Percentiles rank a stretch among this genome's conserved stretches.
These are phyloP conservation scores for Choloepus hoffmanni DNA, from an alignment of 2,113 vertebrate genomes.

Conservation along the genomic window DNA sequence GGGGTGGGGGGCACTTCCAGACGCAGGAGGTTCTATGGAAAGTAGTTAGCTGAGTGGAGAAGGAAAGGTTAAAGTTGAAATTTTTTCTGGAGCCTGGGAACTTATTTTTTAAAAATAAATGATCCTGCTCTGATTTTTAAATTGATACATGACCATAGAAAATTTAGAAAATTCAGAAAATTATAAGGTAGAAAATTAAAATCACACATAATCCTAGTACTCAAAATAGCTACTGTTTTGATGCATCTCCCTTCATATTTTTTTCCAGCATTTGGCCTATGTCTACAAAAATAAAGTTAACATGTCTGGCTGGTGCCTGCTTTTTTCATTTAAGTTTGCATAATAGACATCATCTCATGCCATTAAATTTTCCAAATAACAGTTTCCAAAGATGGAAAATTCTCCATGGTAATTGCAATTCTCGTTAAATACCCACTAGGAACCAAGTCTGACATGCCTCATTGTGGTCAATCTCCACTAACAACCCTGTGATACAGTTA, in stretches of 20 bases:
- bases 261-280: not conserved
- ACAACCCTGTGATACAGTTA: fast-evolving
- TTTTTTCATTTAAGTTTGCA: not conserved
- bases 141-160: not conserved
- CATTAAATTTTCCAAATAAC: not conserved
- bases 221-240: not conserved
- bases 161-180: constrained; percentile 9
- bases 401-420: too few relatives aligned
- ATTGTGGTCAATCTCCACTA: too few relatives aligned
- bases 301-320: not conserved
- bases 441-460: not conserved
- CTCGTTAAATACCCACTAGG: not conserved
- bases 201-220: not conserved
- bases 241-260: not conserved
- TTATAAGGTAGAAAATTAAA: not conserved
- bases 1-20: not conserved
- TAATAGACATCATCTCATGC: not conserved
- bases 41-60: not conserved
- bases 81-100: not conserved
- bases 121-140: not conserved
- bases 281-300: not conserved
- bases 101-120: not conserved
- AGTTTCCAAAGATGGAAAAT: not conserved
- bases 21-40: not conserved
- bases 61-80: not conserved